Evolutionary conservation across 2,113 vertebrate genomes (phyloP).

Genomic region (human): GRCh38 chr2:72524001-72524500

Average conservation of each 20-base stretch:
- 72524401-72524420: constrained; percentile 56
- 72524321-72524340: constrained; percentile 70
- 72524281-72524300: constrained; percentile 78
- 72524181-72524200: constrained; percentile 81
- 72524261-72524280: constrained; percentile 84
- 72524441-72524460: constrained; percentile 14
- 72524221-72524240: constrained; percentile 77
- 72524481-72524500: constrained; percentile 2
- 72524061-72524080: constrained; percentile 83
- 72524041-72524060: constrained; percentile 77
- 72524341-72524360: constrained; percentile 71
- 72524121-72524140: constrained; percentile 85
- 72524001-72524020: constrained; percentile 67
- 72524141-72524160: constrained; percentile 48
- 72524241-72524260: constrained; percentile 86
- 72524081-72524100: constrained; percentile 83
- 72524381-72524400: constrained; percentile 51
- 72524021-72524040: constrained; percentile 77
- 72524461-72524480: neutral
- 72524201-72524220: constrained; percentile 77
- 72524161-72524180: constrained; percentile 71
- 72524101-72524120: constrained; percentile 81
- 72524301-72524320: constrained; percentile 80
- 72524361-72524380: constrained; percentile 82
- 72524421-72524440: neutral